Base-by-base conservation (phyloP, 2,113 vertebrate species). In the Canis aureus region DNA sequence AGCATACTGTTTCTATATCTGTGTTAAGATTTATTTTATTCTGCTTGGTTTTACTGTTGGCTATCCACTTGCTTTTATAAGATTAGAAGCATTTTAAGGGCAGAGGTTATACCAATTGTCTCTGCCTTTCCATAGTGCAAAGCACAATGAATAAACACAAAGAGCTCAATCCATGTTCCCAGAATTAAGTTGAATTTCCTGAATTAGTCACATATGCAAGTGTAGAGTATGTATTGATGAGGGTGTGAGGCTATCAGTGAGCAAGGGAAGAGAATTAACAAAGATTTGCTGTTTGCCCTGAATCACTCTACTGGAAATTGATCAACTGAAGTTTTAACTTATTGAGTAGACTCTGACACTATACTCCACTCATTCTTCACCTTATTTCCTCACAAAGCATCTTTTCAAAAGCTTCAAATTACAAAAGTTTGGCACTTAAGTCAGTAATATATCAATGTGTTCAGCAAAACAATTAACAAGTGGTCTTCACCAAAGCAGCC, bases 311-410 rank as follows among this genome's bases (percentile, higher is more conserved):
- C 11, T 43, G 1, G 57, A 91, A 96, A 96, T 49, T 29, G 53
- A 96, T 74, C 23, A 86, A 85, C n/a, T 66, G 23, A 93, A 93
- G 29, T 22, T 51, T 95, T 89, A 91, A 71, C 43, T 96, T 73
- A 71, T 1, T 73, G 22, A 85, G 55, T 29, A 92, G 49, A 91
- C 11, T 81, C 53, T 71, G 9, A 49, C 59, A 29, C n/a, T 53
- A 49, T 67, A 92, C 2, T 74, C 11, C 3, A 55, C n/a, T 69
- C 23, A 55, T 85, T 64, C 3, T 7, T 94, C 84, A 32, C 2
- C 6, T 82, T 55, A 84, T n/a, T 20, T 85, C 25, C 32, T 43
- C 29, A 74, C 35, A 83, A 60, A 51, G 9, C 67, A 29, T 2
- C 55, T 87, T 69, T 32, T 51, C 60, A 83, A 71, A 25, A 11